A percentile compares a stretch with the other conserved stretches of the same genome.
These are phyloP conservation scores for Augiades crinisus DNA, from an alignment of 2,888 invertebrate genomes.

Conservation along the genomic window DNA sequence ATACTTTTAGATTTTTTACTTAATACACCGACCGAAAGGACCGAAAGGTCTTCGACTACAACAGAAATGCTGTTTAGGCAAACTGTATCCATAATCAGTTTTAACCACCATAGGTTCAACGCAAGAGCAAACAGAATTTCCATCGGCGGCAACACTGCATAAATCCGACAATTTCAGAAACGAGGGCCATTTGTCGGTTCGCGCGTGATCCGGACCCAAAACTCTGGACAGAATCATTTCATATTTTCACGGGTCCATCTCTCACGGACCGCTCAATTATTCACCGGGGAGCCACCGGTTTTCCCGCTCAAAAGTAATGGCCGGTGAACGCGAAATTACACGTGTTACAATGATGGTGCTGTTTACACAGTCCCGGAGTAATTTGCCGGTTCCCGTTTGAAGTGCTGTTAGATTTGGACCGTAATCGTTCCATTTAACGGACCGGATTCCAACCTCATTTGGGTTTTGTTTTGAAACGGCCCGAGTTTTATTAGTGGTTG, in stretches of 20 bases:
- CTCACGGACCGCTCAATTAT: conserved; percentile 69
- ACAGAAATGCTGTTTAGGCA: conserved; percentile 31
- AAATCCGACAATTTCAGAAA: conserved; percentile 37
- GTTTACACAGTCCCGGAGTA: conserved; percentile 60
- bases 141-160: conserved; percentile 29
- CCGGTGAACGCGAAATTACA: conserved; percentile 71
- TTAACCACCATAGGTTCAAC: too few relatives aligned
- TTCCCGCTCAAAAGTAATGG: conserved; percentile 68
- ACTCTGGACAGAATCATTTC: conserved; percentile 66
- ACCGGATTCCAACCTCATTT: conserved; percentile 39
- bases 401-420: conserved; percentile 58
- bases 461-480: conserved; percentile 37
- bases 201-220: conserved; percentile 42
- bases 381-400: conserved; percentile 59
- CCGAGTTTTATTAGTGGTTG: conserved; percentile 29
- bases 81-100: neutral
- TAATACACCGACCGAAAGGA: too few relatives aligned
- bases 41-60: too few relatives aligned
- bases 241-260: conserved; percentile 72
- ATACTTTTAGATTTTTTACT: too few relatives aligned
- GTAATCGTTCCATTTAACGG: conserved; percentile 65
- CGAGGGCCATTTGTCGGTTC: conserved; percentile 49
- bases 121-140: conserved; percentile 33
- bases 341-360: conserved; percentile 73
- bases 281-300: conserved; percentile 50